Evolutionary conservation across 2,113 vertebrate species (phyloP).

Genomic region (Melanerpes formicivorus): DNA sequence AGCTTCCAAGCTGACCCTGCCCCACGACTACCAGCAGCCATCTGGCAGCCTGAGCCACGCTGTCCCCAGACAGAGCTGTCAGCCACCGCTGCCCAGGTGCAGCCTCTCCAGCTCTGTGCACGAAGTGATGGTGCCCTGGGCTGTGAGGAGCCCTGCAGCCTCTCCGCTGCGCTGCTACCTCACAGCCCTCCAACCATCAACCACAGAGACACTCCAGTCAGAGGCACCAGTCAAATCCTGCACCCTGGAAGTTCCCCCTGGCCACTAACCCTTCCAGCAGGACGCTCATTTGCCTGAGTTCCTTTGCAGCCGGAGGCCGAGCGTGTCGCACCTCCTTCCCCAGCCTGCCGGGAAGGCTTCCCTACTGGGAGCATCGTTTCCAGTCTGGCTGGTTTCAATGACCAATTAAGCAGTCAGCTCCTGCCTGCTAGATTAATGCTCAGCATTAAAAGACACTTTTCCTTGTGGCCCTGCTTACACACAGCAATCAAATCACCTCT

Average conservation of each 20-base stretch:
- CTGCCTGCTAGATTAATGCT: not conserved
- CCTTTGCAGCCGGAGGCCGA: not conserved
- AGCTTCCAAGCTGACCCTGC: not conserved
- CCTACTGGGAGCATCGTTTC: not conserved
- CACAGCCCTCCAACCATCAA: rapidly evolving
- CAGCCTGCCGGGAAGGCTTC: not conserved
- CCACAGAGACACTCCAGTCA: not conserved
- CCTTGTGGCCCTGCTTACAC: not conserved
- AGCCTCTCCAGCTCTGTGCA: not conserved
- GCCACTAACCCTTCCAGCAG: not conserved
- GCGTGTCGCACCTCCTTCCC: not conserved
- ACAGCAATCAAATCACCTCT: not conserved
- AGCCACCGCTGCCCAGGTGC: not conserved
- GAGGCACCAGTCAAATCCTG: not conserved
- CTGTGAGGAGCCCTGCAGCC: not conserved
- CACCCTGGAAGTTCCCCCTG: not conserved
- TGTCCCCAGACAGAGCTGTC: not conserved
- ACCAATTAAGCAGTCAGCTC: slow-evolving; percentile 18
- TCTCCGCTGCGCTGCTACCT: not conserved
- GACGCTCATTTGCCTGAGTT: not conserved
- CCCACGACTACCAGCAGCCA: rapidly evolving
- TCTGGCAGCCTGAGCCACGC: not conserved
- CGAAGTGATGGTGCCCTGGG: rapidly evolving
- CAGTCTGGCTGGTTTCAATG: slow-evolving; percentile 33
- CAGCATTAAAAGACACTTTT: slow-evolving; percentile 32